These are phyloP conservation scores for Oreochromis mossambicus DNA, from an alignment of 2,797 vertebrate species.

Conservation along the genomic window DNA sequence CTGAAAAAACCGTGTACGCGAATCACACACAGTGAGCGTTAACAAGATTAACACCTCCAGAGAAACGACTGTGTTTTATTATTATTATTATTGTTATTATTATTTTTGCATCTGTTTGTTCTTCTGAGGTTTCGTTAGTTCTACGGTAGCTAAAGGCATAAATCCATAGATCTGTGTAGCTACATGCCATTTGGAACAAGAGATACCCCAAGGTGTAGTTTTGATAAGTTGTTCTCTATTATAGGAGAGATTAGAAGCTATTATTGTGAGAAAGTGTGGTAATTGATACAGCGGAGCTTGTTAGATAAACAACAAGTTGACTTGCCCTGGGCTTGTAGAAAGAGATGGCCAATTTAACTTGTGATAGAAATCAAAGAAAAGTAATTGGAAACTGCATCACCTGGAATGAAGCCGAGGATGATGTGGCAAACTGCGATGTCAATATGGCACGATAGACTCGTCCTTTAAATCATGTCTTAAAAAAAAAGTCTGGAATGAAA, in stretches of 20 bases:
- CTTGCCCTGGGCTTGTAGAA: slow-evolving; percentile 13
- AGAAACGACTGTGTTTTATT: not conserved
- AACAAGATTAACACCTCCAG: not conserved
- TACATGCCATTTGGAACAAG: not conserved
- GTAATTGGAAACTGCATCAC: slow-evolving; percentile 34
- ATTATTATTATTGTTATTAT: not conserved
- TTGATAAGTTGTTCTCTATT: slow-evolving; percentile 21
- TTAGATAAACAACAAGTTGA: slow-evolving; percentile 45
- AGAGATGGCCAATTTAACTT: slow-evolving; percentile 48
- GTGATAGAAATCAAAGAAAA: slow-evolving; percentile 36
- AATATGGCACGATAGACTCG: not conserved
- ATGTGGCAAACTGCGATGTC: not conserved
- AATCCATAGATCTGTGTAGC: slow-evolving; percentile 21
- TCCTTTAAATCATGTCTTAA: not conserved
- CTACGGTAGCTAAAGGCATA: not conserved
- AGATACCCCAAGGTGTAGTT: slow-evolving; percentile 11
- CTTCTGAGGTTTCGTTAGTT: not conserved
- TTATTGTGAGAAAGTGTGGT: slow-evolving; percentile 35
- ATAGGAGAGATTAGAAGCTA: slow-evolving; percentile 24
- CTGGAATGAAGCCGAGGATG: slow-evolving; percentile 17
- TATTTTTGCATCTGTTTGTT: not conserved
- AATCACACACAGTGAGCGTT: not conserved
- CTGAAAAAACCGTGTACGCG: not conserved
- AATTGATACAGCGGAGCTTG: slow-evolving; percentile 41
- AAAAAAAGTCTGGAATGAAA: not conserved